A percentile compares a stretch with the other conserved stretches of the same genome.
Conservation (phyloP, 2,113 vertebrate species). For the Cynopterus brachyotis region DNA sequence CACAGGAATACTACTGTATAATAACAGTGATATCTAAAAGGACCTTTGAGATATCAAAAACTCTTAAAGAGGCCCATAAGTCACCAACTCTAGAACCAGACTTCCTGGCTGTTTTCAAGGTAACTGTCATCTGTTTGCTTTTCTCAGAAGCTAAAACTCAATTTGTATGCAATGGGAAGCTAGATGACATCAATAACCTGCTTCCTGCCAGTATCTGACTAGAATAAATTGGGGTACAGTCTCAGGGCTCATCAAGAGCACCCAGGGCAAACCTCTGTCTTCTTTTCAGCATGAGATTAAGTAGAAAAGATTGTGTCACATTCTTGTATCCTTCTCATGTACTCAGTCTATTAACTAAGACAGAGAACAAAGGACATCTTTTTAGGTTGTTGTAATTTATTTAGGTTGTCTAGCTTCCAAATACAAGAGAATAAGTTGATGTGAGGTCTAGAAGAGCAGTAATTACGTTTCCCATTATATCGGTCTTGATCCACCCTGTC, state of each 20-base stretch:
- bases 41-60: not conserved
- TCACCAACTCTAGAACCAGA: not conserved
- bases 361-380: not conserved
- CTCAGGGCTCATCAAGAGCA: not conserved
- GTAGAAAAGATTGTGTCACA: not conserved
- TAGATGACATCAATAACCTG: not conserved
- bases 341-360: not conserved
- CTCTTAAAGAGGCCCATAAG: not conserved
- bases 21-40: not conserved
- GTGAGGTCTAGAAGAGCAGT: not conserved
- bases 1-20: not conserved
- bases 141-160: slow-evolving; percentile 26
- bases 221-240: not conserved
- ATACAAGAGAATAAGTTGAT: not conserved
- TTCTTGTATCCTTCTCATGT: not conserved
- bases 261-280: not conserved
- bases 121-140: not conserved
- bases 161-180: not conserved
- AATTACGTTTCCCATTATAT: not conserved
- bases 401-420: not conserved
- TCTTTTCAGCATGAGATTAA: not conserved
- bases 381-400: not conserved
- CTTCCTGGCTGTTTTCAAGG: not conserved
- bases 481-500: not conserved
- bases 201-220: not conserved